Conservation (phyloP, 1,140 invertebrate species). For the Riptortus pedestris region DNA sequence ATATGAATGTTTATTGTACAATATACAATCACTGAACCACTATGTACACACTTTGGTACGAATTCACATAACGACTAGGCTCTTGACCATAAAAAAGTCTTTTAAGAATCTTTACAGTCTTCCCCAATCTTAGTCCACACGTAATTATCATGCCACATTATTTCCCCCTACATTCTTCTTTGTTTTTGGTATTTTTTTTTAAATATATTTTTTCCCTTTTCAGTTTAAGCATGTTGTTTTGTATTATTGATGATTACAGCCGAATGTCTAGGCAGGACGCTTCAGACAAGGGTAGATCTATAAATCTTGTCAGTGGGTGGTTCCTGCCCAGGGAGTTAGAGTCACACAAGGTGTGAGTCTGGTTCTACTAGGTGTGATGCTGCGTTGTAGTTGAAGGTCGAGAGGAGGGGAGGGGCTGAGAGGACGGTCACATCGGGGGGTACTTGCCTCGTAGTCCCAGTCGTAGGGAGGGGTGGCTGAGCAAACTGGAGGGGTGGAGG, state of each 20-base stretch:
- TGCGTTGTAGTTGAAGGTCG: conserved; percentile 36
- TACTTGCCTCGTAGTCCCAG: conserved; percentile 23
- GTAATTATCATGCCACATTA: no score
- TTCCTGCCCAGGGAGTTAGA: conserved; percentile 19
- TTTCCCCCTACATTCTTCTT: no score
- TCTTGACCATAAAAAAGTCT: conserved; percentile 8
- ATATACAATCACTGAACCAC: conserved; percentile 12
- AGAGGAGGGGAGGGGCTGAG: conserved; percentile 36
- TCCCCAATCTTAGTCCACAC: no score
- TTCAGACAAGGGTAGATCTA: conserved; percentile 21
- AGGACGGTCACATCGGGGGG: conserved; percentile 36
- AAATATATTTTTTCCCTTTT: no score
- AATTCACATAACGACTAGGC: conserved; percentile 30
- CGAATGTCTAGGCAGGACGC: conserved; percentile 7
- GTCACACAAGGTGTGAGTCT: conserved; percentile 39
- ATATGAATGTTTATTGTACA: conserved; percentile 7
- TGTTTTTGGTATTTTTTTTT: no score
- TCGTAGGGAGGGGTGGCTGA: conserved; percentile 30
- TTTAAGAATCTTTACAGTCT: not conserved
- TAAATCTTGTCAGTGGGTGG: conserved; percentile 8
- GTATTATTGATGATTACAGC: no score
- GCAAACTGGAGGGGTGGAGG: conserved; percentile 36
- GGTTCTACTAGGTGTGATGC: conserved; percentile 34
- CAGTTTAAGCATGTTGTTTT: no score
- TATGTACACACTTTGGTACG: conserved; percentile 32